phyloP scores from a whole-genome alignment of 2,113 vertebrate species.

The Donacobius atricapilla region DNA sequence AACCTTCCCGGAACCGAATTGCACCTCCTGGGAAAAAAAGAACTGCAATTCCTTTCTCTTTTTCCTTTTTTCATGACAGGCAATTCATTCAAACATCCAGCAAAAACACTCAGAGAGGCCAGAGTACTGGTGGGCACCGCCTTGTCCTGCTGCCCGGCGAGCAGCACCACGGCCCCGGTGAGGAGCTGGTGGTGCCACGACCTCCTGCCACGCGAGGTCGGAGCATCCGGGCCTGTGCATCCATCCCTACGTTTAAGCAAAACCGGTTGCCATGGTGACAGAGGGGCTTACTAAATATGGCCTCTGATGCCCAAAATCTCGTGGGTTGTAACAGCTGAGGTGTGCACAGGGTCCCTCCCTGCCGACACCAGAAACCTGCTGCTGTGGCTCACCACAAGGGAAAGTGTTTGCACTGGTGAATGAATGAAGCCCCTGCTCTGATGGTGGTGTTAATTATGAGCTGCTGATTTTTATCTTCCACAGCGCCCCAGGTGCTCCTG shows the following conservation, averaged over 20 bases:
- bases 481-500: rapidly evolving
- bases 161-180: not conserved
- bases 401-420: rapidly evolving
- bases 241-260: constrained; percentile 31
- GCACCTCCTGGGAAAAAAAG: not conserved
- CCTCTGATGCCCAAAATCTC: constrained; percentile 22
- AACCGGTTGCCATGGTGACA: constrained; percentile 65
- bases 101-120: not conserved
- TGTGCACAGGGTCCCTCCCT: rapidly evolving
- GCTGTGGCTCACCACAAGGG: not conserved
- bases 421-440: rapidly evolving
- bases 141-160: not conserved
- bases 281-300: constrained; percentile 16
- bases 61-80: not conserved
- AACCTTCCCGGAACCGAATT: not conserved
- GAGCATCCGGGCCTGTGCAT: not conserved
- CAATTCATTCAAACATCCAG: rapidly evolving
- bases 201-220: not conserved
- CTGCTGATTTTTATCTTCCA: not conserved
- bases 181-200: not conserved
- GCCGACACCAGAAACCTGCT: not conserved
- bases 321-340: not conserved
- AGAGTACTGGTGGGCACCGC: not conserved
- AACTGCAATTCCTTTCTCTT: not conserved
- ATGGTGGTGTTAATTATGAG: not conserved